Percentiles rank a stretch among this genome's conserved stretches.
phyloP scores from a whole-genome alignment of 2,888 invertebrate genomes.

The Tridacna gigas region DNA sequence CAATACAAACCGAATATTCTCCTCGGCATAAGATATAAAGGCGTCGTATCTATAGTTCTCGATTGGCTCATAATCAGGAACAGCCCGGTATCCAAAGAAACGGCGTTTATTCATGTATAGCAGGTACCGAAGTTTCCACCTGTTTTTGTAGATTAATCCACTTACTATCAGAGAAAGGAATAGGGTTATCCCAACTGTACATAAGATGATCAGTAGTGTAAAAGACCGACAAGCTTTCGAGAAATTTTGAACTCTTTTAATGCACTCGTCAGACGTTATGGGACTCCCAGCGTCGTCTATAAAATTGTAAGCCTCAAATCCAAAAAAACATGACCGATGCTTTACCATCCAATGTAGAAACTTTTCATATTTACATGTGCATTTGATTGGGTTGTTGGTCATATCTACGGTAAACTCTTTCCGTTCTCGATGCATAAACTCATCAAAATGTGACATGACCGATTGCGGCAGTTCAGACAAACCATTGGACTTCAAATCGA shows the following conservation, averaged over 20 bases:
- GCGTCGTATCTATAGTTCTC: constrained; percentile 40
- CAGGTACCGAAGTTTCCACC: constrained; percentile 62
- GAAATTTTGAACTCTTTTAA: neutral
- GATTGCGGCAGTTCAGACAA: constrained; percentile 18
- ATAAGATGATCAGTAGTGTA: constrained; percentile 13
- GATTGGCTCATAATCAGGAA: constrained; percentile 1
- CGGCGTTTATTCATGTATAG: constrained; percentile 42
- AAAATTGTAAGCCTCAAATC: constrained; percentile 2
- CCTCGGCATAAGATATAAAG: constrained; percentile 54
- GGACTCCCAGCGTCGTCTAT: constrained; percentile 1
- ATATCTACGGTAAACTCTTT: neutral
- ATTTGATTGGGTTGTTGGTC: constrained; percentile 1
- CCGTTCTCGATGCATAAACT: too few relatives aligned
- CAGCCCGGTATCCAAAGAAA: constrained; percentile 32
- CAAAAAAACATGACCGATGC: neutral
- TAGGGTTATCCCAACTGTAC: constrained; percentile 24
- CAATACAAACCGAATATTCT: constrained; percentile 34
- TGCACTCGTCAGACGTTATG: neutral
- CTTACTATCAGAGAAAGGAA: constrained; percentile 37
- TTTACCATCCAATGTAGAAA: constrained; percentile 18
- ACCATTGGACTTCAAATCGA: constrained; percentile 40
- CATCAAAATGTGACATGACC: constrained; percentile 8
- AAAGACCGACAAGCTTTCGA: constrained; percentile 26
- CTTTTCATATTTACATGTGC: constrained; percentile 7
- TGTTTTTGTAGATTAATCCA: constrained; percentile 47